These are phyloP conservation scores for Bagarius yarrelli DNA, from an alignment of 2,113 vertebrate genomes.

Conservation along the genomic window DNA sequence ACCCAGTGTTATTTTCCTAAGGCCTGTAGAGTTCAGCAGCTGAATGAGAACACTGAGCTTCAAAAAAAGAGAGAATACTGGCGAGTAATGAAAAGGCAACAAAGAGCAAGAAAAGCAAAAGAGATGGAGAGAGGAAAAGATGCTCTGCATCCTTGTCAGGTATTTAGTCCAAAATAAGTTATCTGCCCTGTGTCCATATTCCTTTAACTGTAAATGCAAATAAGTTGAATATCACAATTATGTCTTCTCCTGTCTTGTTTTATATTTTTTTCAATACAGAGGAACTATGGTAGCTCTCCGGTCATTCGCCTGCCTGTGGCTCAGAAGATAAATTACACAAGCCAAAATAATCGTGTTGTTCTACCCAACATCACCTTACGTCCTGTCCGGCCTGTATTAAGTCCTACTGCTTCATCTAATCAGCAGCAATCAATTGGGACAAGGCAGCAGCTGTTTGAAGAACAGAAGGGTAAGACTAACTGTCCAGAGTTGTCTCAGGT, in stretches of 20 bases:
- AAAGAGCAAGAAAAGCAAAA: constrained; percentile 65
- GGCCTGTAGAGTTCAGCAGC: constrained; percentile 24
- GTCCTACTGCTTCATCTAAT: constrained; percentile 25
- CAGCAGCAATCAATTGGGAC: constrained; percentile 23
- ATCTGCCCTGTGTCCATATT: background rate
- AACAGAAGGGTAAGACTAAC: constrained; percentile 7
- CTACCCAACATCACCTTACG: background rate
- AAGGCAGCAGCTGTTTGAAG: constrained; percentile 16
- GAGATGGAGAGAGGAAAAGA: constrained; percentile 48
- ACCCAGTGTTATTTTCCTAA: constrained; percentile 47
- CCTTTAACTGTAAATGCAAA: background rate
- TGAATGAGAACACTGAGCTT: constrained; percentile 53
- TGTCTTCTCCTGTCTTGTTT: background rate
- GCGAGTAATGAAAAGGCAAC: constrained; percentile 75
- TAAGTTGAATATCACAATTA: background rate
- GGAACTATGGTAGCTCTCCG: background rate
- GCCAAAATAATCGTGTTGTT: background rate
- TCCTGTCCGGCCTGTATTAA: constrained; percentile 16
- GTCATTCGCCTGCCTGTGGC: background rate
- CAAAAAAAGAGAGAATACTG: constrained; percentile 75
- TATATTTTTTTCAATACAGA: background rate
- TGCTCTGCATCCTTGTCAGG: constrained; percentile 26
- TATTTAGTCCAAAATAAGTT: background rate
- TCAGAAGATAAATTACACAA: background rate
- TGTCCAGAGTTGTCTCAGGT: constrained; percentile 14